phyloP scores from a whole-genome alignment of 2,113 vertebrate genomes.

The Pavo muticus region DNA sequence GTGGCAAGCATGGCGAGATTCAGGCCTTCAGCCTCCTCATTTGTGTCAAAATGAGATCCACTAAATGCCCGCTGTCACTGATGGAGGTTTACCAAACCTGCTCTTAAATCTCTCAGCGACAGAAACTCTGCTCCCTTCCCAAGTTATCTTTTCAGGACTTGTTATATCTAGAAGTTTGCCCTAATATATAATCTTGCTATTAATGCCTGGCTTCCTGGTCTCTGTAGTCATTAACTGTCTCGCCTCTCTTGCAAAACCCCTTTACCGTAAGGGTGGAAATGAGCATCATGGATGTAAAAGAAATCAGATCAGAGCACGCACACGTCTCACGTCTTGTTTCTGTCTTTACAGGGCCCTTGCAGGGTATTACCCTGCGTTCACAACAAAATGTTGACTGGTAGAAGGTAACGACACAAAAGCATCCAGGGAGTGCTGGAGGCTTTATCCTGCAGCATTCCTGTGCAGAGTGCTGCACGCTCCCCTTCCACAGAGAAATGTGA shows the following conservation, averaged over 20 bases:
- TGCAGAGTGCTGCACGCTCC: fast-evolving
- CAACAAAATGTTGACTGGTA: not conserved
- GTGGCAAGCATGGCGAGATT: not conserved
- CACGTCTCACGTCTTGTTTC: fast-evolving
- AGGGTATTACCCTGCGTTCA: not conserved
- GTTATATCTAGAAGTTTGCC: not conserved
- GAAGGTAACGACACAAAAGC: not conserved
- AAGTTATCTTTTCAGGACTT: not conserved
- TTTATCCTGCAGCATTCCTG: fast-evolving
- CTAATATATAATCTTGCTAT: not conserved
- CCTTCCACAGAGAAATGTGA: not conserved
- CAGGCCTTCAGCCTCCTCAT: not conserved
- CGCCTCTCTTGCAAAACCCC: not conserved
- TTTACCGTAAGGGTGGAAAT: not conserved
- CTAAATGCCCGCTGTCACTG: not conserved
- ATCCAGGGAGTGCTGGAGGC: not conserved
- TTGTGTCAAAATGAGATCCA: not conserved
- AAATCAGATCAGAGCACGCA: not conserved
- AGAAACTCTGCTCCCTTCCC: not conserved
- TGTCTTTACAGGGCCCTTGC: no score
- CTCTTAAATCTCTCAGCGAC: not conserved
- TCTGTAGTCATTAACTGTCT: not conserved
- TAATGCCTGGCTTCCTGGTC: not conserved
- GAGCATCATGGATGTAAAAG: not conserved
- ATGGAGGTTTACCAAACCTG: not conserved